Evolutionary conservation across 2,888 invertebrate genomes (phyloP).

Genomic region (Callinectes sapidus): DNA sequence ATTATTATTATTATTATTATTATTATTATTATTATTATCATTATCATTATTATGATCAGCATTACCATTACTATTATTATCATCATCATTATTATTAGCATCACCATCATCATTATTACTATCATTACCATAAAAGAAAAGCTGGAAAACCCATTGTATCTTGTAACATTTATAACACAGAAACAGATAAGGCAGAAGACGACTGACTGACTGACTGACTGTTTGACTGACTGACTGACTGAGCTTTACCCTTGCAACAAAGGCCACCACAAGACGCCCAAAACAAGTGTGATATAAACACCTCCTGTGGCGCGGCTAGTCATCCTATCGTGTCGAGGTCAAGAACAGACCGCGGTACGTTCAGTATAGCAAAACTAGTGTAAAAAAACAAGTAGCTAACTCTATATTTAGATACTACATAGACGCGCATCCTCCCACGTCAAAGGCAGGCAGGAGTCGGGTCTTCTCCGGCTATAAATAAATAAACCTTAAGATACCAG

Average conservation of each 20-base stretch:
- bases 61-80: too few species aligned
- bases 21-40: too few species aligned
- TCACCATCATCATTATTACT: too few species aligned
- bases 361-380: background rate
- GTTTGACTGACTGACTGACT: background rate
- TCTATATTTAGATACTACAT: background rate
- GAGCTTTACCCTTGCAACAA: background rate
- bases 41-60: too few species aligned
- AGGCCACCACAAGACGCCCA: too few species aligned
- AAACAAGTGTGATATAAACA: background rate
- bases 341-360: background rate
- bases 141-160: background rate
- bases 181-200: background rate
- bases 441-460: background rate
- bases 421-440: background rate
- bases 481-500: background rate
- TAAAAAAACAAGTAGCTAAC: background rate
- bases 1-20: too few species aligned
- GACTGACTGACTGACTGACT: too few species aligned
- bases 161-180: background rate
- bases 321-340: background rate
- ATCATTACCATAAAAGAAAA: background rate
- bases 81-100: too few species aligned
- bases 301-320: background rate
- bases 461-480: conserved; percentile 24